A percentile compares a stretch with the other conserved stretches of the same genome.
These are phyloP conservation scores for Pectinophora gossypiella DNA, from an alignment of 1,140 invertebrate species.

Conservation along the genomic window DNA sequence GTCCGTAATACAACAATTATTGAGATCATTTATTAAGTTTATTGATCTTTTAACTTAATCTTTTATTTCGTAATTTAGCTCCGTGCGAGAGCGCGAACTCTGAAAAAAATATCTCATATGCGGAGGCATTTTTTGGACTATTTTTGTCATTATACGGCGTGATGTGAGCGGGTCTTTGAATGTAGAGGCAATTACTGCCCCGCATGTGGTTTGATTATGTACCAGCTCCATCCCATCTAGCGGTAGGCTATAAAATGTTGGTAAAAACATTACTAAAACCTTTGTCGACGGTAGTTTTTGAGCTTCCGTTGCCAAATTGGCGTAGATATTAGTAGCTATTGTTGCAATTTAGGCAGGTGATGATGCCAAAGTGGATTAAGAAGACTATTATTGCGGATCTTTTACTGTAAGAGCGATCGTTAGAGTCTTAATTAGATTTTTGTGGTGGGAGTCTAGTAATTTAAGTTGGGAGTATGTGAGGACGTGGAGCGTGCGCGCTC, in stretches of 20 bases:
- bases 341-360: conserved; percentile 45
- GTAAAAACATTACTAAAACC: conserved; percentile 68
- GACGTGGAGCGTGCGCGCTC: not conserved
- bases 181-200: conserved; percentile 72
- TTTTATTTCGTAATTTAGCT: conserved; percentile 76
- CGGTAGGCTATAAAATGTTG: conserved; percentile 52
- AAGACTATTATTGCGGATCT: not conserved
- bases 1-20: conserved; percentile 75
- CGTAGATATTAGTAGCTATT: conserved; percentile 57
- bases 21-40: conserved; percentile 76
- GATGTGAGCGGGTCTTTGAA: conserved; percentile 72
- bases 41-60: conserved; percentile 76
- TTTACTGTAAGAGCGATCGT: conserved; percentile 5
- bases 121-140: conserved; percentile 71
- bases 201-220: conserved; percentile 74
- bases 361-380: conserved; percentile 22
- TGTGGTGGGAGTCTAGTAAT: conserved; percentile 17
- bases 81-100: conserved; percentile 67
- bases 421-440: conserved; percentile 10
- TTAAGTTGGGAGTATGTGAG: conserved; percentile 1
- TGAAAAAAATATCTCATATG: conserved; percentile 73
- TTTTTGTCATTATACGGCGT: conserved; percentile 75
- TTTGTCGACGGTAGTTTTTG: conserved; percentile 55
- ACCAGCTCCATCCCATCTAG: conserved; percentile 68
- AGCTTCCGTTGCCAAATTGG: conserved; percentile 72